Evolutionary conservation across 2,888 invertebrate species (phyloP).

Genomic region (Drosophila pegasa): DNA sequence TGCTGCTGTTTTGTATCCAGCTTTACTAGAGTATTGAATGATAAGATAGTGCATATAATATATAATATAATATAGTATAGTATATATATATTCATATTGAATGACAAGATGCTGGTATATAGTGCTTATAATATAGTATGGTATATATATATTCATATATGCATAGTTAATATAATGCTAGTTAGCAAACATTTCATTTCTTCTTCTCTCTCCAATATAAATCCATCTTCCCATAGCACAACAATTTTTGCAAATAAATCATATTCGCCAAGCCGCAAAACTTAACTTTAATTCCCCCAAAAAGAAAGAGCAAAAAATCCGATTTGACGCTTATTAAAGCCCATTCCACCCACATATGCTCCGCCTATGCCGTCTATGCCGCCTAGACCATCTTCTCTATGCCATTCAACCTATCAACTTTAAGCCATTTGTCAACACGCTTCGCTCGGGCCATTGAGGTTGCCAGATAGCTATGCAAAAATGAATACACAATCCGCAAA

Average conservation of each 20-base stretch:
- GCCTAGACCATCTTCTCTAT: not conserved
- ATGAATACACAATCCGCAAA: slow-evolving; percentile 41
- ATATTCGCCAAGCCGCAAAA: not conserved
- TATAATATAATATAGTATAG: too few species aligned
- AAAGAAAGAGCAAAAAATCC: not conserved
- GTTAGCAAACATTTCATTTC: too few species aligned
- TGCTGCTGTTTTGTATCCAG: too few species aligned
- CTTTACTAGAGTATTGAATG: too few species aligned
- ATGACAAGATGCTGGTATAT: too few species aligned
- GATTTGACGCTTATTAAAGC: slow-evolving; percentile 46
- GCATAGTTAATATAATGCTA: too few species aligned
- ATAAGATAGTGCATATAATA: too few species aligned
- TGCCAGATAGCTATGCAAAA: slow-evolving; percentile 53
- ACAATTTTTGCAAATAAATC: not conserved
- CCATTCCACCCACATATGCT: slow-evolving; percentile 13
- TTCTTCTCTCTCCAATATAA: not conserved
- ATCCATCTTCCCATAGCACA: not conserved
- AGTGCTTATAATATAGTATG: too few species aligned
- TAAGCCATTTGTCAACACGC: slow-evolving; percentile 71
- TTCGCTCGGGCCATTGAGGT: slow-evolving; percentile 20
- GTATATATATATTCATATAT: too few species aligned
- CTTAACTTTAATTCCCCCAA: not conserved
- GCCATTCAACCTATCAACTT: slow-evolving; percentile 33
- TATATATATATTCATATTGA: not conserved
- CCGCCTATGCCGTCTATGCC: not conserved